Evolutionary conservation across 2,888 invertebrate species (phyloP).

Genomic region (Enchytraeus crypticus): DNA sequence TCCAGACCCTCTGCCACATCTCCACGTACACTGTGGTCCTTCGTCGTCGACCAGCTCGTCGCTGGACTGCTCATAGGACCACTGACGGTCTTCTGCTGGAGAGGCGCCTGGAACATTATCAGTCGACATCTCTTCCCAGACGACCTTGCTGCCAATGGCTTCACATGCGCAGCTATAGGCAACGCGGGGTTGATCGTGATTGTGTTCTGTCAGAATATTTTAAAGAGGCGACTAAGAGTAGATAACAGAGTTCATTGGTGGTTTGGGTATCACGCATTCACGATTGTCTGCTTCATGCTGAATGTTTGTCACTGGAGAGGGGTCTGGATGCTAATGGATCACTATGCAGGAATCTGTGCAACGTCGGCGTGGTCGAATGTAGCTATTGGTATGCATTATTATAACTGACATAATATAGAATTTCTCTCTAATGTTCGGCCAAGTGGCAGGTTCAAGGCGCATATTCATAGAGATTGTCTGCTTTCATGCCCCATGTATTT

Average conservation of each 20-base stretch:
- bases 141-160: neutral
- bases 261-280: conserved; percentile 9
- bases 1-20: too few species aligned
- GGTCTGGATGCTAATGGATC: conserved; percentile 11
- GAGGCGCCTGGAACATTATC: conserved; percentile 7
- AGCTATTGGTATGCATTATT: conserved; percentile 10
- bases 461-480: neutral
- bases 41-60: conserved; percentile 8
- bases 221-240: neutral
- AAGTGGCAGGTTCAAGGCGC: too few species aligned
- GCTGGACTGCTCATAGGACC: conserved; percentile 11
- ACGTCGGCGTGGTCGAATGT: neutral
- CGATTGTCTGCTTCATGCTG: neutral
- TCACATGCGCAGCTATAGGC: conserved; percentile 7
- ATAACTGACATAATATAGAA: neutral
- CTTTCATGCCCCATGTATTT: neutral
- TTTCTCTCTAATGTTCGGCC: too few species aligned
- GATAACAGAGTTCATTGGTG: conserved; percentile 6
- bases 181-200: conserved; percentile 5
- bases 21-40: too few species aligned
- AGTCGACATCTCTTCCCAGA: neutral
- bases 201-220: conserved; percentile 1
- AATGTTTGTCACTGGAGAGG: conserved; percentile 15
- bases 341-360: neutral
- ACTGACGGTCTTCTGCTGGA: conserved; percentile 7